Conservation (phyloP, 1,140 invertebrate genomes). For the Drosophila repletoides region DNA sequence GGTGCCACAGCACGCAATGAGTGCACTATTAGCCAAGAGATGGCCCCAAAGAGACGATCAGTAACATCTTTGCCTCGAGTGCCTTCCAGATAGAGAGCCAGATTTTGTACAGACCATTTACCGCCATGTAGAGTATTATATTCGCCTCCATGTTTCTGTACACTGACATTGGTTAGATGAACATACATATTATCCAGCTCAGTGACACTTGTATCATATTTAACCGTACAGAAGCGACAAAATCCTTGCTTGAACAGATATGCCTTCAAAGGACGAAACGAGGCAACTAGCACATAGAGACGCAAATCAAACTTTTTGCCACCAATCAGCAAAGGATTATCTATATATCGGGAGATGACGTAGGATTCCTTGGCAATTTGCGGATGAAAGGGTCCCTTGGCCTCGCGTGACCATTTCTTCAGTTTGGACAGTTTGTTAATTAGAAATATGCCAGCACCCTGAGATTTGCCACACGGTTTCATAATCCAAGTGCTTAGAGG, state of each 20-base stretch:
- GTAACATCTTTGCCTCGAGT: slow-evolving; percentile 94
- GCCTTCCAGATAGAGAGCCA: slow-evolving; percentile 94
- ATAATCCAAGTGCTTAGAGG: slow-evolving; percentile 98
- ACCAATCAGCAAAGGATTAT: slow-evolving; percentile 92
- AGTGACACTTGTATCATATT: slow-evolving; percentile 90
- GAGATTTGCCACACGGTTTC: slow-evolving; percentile 97
- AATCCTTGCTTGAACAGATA: slow-evolving; percentile 93
- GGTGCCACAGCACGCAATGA: slow-evolving; percentile 90
- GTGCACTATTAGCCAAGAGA: slow-evolving; percentile 96
- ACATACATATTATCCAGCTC: slow-evolving; percentile 93
- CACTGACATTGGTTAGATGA: slow-evolving; percentile 94
- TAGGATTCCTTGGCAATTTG: slow-evolving; percentile 93
- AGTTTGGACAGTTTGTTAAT: slow-evolving; percentile 95
- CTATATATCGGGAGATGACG: slow-evolving; percentile 94
- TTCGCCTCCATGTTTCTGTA: slow-evolving; percentile 92
- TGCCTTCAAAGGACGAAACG: slow-evolving; percentile 90
- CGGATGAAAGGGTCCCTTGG: slow-evolving; percentile 90
- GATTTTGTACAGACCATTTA: slow-evolving; percentile 96
- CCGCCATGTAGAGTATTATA: slow-evolving; percentile 97
- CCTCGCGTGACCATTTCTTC: slow-evolving; percentile 93
- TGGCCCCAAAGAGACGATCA: slow-evolving; percentile 91
- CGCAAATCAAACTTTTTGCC: slow-evolving; percentile 94
- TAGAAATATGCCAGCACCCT: slow-evolving; percentile 93
- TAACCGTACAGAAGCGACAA: slow-evolving; percentile 91
- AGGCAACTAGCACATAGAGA: slow-evolving; percentile 92